These are phyloP conservation scores for Acestrorhynchus altus DNA, from an alignment of 2,797 vertebrate genomes.

Conservation along the genomic window DNA sequence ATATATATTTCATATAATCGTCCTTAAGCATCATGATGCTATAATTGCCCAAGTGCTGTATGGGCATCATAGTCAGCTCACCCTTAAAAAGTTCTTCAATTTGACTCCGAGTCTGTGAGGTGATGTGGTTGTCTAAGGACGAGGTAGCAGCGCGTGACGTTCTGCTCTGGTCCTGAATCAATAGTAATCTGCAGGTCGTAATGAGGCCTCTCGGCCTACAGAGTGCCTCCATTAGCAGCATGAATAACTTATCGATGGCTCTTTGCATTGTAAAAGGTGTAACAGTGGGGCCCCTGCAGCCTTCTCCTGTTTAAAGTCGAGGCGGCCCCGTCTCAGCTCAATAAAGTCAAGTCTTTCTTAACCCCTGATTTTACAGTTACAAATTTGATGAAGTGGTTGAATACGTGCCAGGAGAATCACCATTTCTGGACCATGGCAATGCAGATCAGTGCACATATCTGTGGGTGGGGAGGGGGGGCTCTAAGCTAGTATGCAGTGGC, in stretches of 20 bases:
- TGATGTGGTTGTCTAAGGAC: background rate
- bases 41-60: background rate
- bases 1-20: too few relatives aligned
- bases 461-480: too few relatives aligned
- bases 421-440: background rate
- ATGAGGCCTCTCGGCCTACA: constrained; percentile 68
- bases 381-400: background rate
- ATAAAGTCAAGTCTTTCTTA: constrained; percentile 6
- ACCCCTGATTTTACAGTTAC: background rate
- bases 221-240: constrained; percentile 72
- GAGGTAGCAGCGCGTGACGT: background rate
- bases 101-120: background rate
- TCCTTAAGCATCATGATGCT: too few relatives aligned
- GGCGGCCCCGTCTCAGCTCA: background rate
- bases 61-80: background rate
- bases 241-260: constrained; percentile 75
- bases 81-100: background rate
- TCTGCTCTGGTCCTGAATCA: constrained; percentile 67
- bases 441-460: background rate
- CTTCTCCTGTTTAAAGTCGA: constrained; percentile 1
- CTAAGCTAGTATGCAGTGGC: too few relatives aligned
- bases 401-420: background rate
- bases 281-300: constrained; percentile 35
- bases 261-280: constrained; percentile 20
- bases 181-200: constrained; percentile 73